Evolutionary conservation across 2,797 vertebrate genomes (phyloP).

Genomic region (Gallinago nigripennis): DNA sequence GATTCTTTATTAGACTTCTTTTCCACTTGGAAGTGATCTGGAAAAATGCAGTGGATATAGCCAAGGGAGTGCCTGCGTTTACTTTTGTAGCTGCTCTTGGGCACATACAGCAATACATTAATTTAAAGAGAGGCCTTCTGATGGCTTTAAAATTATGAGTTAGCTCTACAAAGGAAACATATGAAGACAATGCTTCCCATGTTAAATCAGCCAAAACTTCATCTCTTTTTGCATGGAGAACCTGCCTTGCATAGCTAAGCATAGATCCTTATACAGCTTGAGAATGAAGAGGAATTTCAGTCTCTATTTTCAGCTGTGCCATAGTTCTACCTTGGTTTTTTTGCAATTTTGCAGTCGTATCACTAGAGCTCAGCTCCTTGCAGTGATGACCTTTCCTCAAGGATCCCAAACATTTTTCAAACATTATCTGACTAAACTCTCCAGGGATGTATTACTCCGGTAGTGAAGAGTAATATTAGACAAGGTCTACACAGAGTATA

Average conservation of each 20-base stretch:
- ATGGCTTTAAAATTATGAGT: conserved; percentile 33
- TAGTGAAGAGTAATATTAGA: neutral
- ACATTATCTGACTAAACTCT: neutral
- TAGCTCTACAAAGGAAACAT: conserved; percentile 27
- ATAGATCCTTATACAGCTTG: conserved; percentile 36
- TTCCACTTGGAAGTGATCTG: conserved; percentile 18
- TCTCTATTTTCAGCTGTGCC: conserved; percentile 16
- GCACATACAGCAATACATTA: conserved; percentile 35
- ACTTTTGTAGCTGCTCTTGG: conserved; percentile 40
- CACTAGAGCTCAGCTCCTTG: neutral
- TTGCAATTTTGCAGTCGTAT: neutral
- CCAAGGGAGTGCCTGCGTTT: conserved; percentile 30
- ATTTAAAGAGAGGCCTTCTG: conserved; percentile 29
- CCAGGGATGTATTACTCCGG: neutral
- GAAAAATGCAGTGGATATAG: conserved; percentile 18
- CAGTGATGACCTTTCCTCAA: neutral
- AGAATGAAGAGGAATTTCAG: conserved; percentile 29
- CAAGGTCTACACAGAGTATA: neutral
- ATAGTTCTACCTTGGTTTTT: neutral
- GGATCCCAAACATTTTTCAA: neutral
- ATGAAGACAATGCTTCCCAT: conserved; percentile 44
- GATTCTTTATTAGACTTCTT: neutral
- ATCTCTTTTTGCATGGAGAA: neutral
- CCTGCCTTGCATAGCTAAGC: conserved; percentile 4
- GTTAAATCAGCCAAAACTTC: conserved; percentile 42